These are phyloP conservation scores for Psittacus erithacus DNA, from an alignment of 2,113 vertebrate species.

Conservation along the genomic window DNA sequence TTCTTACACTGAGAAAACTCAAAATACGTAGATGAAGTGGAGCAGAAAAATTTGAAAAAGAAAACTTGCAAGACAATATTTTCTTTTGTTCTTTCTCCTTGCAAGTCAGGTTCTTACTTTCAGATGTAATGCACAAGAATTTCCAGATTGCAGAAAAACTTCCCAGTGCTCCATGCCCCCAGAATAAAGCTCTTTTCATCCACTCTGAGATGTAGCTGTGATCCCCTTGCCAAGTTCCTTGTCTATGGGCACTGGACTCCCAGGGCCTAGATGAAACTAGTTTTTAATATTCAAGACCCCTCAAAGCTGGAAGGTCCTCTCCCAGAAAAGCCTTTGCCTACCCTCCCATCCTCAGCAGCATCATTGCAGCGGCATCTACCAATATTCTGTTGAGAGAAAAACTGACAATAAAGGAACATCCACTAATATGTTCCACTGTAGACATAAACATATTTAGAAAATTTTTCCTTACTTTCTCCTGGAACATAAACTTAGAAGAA, in stretches of 20 bases:
- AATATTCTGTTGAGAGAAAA: background rate
- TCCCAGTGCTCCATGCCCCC: fast-evolving
- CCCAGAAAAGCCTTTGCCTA: background rate
- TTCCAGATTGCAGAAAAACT: background rate
- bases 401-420: background rate
- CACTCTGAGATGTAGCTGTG: fast-evolving
- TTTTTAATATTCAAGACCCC: background rate
- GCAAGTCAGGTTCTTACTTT: background rate
- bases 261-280: background rate
- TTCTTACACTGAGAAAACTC: background rate
- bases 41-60: background rate
- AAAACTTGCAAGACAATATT: background rate
- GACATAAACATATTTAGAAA: background rate
- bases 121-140: background rate
- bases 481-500: background rate
- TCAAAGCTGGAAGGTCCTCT: background rate
- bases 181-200: background rate
- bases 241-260: background rate
- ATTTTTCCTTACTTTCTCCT: background rate
- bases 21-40: background rate
- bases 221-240: background rate
- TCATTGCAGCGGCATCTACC: background rate
- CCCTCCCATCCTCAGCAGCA: background rate
- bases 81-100: background rate
- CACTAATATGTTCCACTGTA: background rate